Base-by-base conservation (phyloP, 2,888 invertebrate species). In the Xanthia icteritia region DNA sequence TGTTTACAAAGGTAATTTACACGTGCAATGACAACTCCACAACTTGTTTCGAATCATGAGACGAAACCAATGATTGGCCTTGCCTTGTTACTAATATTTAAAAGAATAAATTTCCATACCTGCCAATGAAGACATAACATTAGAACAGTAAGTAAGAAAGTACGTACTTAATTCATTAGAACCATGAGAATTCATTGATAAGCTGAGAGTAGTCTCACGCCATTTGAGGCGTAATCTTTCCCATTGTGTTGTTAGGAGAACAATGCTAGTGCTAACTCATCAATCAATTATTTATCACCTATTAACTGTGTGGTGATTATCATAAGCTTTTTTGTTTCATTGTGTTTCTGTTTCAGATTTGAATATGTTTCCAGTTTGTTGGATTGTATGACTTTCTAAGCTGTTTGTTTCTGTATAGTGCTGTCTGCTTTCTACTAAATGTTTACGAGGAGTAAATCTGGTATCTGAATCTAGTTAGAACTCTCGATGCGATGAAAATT, bases 271-370 rank as follows among this genome's bases (percentile, higher is more conserved):
- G 86, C 88, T 85, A 78, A 89, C 82, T 87, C 89, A 90, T 90
- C 87, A 88, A 90, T 91, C 88, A 89, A 87, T 84, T 89, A 84
- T 86, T 89, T 91, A 89, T 88, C 86, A 89, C 87, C 87, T 89
- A 90, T 88, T 89, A 86, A 83, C 86, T 84, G 85, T 85, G 83
- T 83, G 69, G 84, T 85, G 87, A 88, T 84, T 87, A 89, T 83
- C 86, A 81, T 87, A 84, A 86, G 79, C 85, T 81, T 85, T 82
- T 86, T 85, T 84, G 82, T 87, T 87, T 87, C 82, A 87, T 89
- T 86, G 81, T 81, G 73, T 71, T 76, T 76, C 64, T 73, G 73
- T 61, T 72, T 42, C 54, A n/a, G 56, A 56, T 81, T 64, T 76
- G 54, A 72, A 71, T 68, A 61, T 65, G 58, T 66, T 77, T 82